A percentile compares a stretch with the other conserved stretches of the same genome.
Conservation (phyloP, 2,797 vertebrate species). For the Hapalemur alaotrensis region DNA sequence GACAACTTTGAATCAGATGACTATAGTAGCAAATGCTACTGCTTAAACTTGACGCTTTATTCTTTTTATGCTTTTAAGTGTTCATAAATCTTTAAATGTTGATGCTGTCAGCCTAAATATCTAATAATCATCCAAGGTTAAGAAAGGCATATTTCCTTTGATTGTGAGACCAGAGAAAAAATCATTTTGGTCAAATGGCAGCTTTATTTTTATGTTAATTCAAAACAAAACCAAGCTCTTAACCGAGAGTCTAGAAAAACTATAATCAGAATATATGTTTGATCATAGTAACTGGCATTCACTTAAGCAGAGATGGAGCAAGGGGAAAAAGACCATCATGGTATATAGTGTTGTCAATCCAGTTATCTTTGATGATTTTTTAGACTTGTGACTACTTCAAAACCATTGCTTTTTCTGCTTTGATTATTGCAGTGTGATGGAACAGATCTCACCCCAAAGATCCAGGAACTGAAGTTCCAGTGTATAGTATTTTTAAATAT, state of each 20-base stretch:
- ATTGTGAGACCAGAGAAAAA: neutral
- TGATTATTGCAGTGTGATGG: slow-evolving; percentile 93
- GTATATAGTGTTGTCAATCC: neutral
- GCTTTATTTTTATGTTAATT: neutral
- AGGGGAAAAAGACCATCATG: neutral
- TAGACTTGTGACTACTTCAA: slow-evolving; percentile 54
- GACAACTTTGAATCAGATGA: neutral
- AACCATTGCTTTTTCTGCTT: slow-evolving; percentile 79
- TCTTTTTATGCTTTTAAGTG: neutral
- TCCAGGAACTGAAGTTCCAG: slow-evolving; percentile 99
- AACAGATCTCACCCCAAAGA: slow-evolving; percentile 97
- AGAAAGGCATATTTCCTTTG: neutral
- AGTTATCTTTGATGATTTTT: neutral
- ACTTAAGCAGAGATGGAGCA: neutral
- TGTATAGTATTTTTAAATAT: slow-evolving; percentile 99
- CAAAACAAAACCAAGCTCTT: neutral
- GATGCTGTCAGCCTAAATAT: neutral
- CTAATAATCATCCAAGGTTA: neutral
- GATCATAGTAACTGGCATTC: neutral
- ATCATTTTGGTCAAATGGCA: neutral
- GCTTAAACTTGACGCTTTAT: neutral
- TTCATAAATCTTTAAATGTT: neutral
- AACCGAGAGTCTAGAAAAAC: neutral
- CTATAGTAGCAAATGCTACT: neutral
- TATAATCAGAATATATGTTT: neutral